Evolutionary conservation across 2,113 vertebrate genomes (phyloP), one percentile per base, ranked within the genome.

Genomic region (Brachyistius frenatus): DNA sequence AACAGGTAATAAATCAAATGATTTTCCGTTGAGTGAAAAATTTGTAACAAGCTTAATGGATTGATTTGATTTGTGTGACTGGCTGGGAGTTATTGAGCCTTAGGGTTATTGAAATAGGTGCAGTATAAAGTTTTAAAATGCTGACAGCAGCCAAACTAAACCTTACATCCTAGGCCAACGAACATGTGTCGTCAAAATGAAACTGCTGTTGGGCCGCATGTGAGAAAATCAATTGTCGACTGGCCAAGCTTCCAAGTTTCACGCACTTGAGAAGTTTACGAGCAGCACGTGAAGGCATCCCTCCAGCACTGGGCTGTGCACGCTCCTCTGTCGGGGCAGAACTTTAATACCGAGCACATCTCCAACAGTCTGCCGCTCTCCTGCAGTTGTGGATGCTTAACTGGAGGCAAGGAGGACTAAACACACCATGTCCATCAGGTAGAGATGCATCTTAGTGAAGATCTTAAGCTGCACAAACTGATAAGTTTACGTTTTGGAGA

Each of bases 221-320:
- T 70, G 71, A 39, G 7, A 7, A 55, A 57, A 47, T 0, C 4
- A 30, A 2, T 50, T 68, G 36, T 63, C 76, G 67, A 47, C 31
- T 35, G 39, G 57, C 68, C 31, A 23, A 23, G 41, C 13, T 37
- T 69, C 23, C 37, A 14, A 16, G 36, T 32, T 36, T 16, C 41
- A 8, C 0, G 16, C 0, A 36, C 46, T 4, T 7, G 0, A 33
- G 41, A 81, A 10, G 44, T 85, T 78, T 83, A 62, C 89, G 78
- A 84, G 78, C 35, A 23, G 68, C 39, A 57, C 64, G 2, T 87
- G 84, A 92, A 92, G 5, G 91, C 88, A 85, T 35, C 91, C 63
- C 44, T 73, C 33, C 15, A 77, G 9, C 44, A 47, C 64, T 1
- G 68, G 41, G 10, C 75, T 84, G 73, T 50, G 23, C 80, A 54